Evolutionary conservation across 64 coral and sea anemone species (phyloP).

Genomic region (Montipora capricornis): DNA sequence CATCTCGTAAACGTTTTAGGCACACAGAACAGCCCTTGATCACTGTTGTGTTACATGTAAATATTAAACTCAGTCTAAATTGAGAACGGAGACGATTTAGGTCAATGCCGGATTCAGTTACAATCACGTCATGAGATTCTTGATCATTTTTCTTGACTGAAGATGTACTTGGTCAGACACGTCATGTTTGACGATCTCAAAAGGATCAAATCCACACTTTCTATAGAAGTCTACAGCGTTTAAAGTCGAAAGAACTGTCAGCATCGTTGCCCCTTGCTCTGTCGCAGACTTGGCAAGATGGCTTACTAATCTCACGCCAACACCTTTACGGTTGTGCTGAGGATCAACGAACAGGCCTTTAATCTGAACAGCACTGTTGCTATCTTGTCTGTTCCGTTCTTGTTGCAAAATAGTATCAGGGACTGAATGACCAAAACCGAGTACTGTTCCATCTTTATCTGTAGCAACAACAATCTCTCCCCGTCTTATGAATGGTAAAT

Average conservation of each 20-base stretch:
- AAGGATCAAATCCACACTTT: constrained; percentile 62
- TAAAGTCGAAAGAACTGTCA: constrained; percentile 47
- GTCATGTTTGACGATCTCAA: constrained; percentile 10
- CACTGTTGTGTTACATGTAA: too few relatives aligned
- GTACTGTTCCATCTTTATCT: not conserved
- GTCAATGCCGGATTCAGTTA: not conserved
- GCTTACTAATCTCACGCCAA: constrained; percentile 21
- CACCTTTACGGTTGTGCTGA: constrained; percentile 2
- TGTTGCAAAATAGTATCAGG: not conserved
- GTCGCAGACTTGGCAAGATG: constrained; percentile 32
- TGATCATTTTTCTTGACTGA: not conserved
- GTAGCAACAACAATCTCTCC: not conserved
- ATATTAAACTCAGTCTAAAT: too few relatives aligned
- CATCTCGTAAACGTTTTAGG: too few relatives aligned
- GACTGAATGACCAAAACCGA: not conserved
- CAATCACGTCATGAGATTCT: not conserved
- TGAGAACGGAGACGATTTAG: too few relatives aligned
- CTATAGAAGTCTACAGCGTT: constrained; percentile 64
- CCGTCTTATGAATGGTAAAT: not conserved
- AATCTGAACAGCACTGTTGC: not conserved
- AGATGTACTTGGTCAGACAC: constrained; percentile 23
- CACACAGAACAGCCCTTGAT: too few relatives aligned
- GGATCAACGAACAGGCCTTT: constrained; percentile 55
- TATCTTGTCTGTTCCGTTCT: not conserved
- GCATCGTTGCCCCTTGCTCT: constrained; percentile 11